These are phyloP conservation scores for Macroteleia sp. DNA, from an alignment of 2,888 invertebrate species.

Conservation along the genomic window DNA sequence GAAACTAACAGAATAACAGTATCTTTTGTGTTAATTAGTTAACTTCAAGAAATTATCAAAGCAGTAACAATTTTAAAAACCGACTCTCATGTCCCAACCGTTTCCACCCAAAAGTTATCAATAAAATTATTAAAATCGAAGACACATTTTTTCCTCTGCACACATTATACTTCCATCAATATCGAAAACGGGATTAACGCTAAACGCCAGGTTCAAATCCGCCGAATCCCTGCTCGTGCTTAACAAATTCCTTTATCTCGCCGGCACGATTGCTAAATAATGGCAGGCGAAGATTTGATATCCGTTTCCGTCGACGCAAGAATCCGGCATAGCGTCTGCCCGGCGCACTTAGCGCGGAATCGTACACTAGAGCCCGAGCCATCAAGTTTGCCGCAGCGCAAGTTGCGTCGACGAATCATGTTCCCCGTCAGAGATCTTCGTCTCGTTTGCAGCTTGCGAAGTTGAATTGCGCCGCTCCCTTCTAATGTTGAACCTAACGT, in stretches of 20 bases:
- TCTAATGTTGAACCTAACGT: conserved; percentile 32
- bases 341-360: conserved; percentile 14
- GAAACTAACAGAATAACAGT: no score
- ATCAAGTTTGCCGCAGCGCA: conserved; percentile 35
- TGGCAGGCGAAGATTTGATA: conserved; percentile 21
- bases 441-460: conserved; percentile 30
- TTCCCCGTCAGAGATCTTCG: conserved; percentile 21
- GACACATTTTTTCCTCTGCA: no score
- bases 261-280: conserved; percentile 10
- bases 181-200: no score
- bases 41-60: no score
- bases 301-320: conserved; percentile 4
- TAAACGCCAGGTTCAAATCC: no score
- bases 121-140: no score
- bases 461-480: conserved; percentile 33
- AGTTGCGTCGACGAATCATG: conserved; percentile 28
- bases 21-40: no score
- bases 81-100: no score
- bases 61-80: no score
- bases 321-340: conserved; percentile 15
- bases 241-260: conserved; percentile 6
- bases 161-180: no score
- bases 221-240: no score
- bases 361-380: conserved; percentile 15
- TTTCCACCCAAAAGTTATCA: no score